Evolutionary conservation across 2,797 vertebrate genomes (phyloP).

Genomic region (Monodelphis domestica): DNA sequence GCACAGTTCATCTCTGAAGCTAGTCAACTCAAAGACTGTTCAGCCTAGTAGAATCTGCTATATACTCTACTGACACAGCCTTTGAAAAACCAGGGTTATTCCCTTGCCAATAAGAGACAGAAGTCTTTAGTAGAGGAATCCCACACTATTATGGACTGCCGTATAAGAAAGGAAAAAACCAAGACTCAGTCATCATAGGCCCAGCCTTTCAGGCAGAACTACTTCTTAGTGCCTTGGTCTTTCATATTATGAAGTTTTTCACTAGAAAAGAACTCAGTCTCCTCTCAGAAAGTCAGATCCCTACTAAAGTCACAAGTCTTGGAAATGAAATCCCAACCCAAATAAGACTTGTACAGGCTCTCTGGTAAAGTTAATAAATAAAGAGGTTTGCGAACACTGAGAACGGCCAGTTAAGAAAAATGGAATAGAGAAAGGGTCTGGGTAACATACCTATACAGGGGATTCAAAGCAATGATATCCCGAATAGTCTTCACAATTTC

Average conservation of each 20-base stretch:
- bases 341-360: not conserved
- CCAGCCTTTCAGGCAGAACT: not conserved
- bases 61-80: not conserved
- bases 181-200: not conserved
- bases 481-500: conserved; percentile 99
- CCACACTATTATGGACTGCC: not conserved
- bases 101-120: not conserved
- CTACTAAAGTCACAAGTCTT: not conserved
- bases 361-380: not conserved
- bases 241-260: not conserved
- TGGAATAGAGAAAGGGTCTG: accelerated
- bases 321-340: not conserved
- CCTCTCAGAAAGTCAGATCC: not conserved
- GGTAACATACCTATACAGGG: conserved; percentile 92
- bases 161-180: not conserved
- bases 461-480: conserved; percentile 98
- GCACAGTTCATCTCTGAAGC: not conserved
- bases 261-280: not conserved
- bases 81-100: not conserved
- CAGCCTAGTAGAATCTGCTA: not conserved
- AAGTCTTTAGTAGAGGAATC: not conserved
- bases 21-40: too few species aligned
- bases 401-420: not conserved
- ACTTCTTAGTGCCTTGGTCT: not conserved
- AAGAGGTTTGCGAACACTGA: not conserved